Evolutionary conservation across 2,797 vertebrate genomes (phyloP), one percentile per base, ranked within the genome.

Genomic region (Sebastes diploproa): DNA sequence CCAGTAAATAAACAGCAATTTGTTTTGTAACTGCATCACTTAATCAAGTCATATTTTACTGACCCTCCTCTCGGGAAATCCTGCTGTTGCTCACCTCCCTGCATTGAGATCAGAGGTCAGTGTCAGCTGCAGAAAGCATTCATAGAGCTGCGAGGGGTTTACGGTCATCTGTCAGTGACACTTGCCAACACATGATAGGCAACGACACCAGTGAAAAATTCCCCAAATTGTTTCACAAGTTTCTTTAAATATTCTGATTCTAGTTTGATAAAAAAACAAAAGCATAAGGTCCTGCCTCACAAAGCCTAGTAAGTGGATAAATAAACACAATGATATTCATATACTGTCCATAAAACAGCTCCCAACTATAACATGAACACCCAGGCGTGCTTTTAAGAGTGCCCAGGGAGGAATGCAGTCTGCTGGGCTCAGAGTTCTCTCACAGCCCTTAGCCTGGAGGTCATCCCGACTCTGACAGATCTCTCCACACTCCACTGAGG

Each of bases 381-480:
- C 75, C 69, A 64, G 36, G 38, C 22, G 0, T 14, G 58, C 13
- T 30, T 55, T 38, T 25, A 46, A 72, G 58, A 73, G 58, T 36
- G 65, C 38, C 82, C 78, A 34, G 20, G 16, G 81, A 88, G 23
- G 80, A 82, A 76, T 70, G 82, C 77, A 76, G 73, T 67, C 46
- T 42, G 80, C 84, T 75, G 85, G 89, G 63, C 83, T 78, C 27
- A 0, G 65, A 74, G 72, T 73, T 82, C 79, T 87, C 72, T 77
- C 25, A 12, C 65, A 91, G 83, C 91, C 65, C 81, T 85, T 56
- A 81, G 86, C 72, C 88, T 83, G 82, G 82, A 92, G 91, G 91
- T 94, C 90, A 86, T 73, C 61, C 80, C 18, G 55, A 79, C 88
- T 85, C 91, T 89, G 89, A 94, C 90, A 92, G 91, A 89, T 90